Evolutionary conservation across 2,797 vertebrate species (phyloP), one percentile per base, ranked within the genome.

Genomic region (Lacerta agilis): DNA sequence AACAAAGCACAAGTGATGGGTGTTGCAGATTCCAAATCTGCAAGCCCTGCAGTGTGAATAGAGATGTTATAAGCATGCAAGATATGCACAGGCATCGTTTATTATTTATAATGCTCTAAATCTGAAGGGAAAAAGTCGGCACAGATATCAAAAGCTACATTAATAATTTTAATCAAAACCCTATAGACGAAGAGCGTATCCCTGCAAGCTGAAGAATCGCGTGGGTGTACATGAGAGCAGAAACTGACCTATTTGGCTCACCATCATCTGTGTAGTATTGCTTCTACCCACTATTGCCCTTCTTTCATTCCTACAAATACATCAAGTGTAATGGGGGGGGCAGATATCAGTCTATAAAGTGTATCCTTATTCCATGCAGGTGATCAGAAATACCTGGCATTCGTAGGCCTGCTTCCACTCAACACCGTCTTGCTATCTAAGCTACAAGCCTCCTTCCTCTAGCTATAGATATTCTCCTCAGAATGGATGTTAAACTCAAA

Each of bases 131-230:
- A 38, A 90, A 88, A 79, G 2, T 15, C 61, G 75, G 79, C n/a
- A 58, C 4, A 83, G 72, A 80, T 61, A 88, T 25, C 45, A 80
- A 36, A 92, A 87, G 18, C 17, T 29, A 89, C 29, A 6, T 29
- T 87, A 90, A 92, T 79, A 73, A 82, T 76, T 87, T 58, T 82
- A 41, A 85, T 82, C 15, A 92, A 88, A 4, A 81, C 29, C 45
- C 41, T 82, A 90, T 86, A 88, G 67, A 90, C 1, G 0, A 0
- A 85, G 45, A 11, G 36, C 8, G n/a, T 89, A 64, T 85, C 58
- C 87, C 79, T 36, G 73, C 43, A 90, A 88, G 72, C 0, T 0
- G 55, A 86, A 83, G 33, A 36, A 83, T 67, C 2, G 11, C 0
- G 1, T 77, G 25, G 0, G 0, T 49, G 45, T 0, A 0, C 78